Evolutionary conservation across 2,113 vertebrate genomes (phyloP).

Genomic region (Protomyctophum bolini): DNA sequence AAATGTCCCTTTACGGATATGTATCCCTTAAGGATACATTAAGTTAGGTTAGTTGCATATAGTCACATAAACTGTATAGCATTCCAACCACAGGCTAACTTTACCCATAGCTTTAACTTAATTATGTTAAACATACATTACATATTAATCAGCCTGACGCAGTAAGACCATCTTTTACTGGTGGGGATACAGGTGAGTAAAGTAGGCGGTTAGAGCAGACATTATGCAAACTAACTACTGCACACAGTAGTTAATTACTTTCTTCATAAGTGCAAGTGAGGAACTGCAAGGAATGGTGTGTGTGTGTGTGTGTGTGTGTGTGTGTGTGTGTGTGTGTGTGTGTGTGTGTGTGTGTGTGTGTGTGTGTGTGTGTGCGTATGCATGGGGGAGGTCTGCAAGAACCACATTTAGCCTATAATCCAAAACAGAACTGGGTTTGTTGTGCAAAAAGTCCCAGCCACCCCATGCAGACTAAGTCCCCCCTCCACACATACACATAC

Average conservation of each 20-base stretch:
- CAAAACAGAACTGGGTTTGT: conserved; percentile 65
- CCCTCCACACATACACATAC: conserved; percentile 1
- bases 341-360: conserved; percentile 10
- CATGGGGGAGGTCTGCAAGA: conserved; percentile 1
- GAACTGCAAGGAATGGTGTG: conserved; percentile 23
- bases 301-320: neutral
- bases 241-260: conserved; percentile 6
- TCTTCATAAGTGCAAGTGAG: conserved; percentile 28
- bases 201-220: neutral
- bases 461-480: conserved; percentile 53
- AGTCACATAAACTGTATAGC: no score
- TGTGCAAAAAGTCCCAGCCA: conserved; percentile 51
- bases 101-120: no score
- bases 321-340: neutral
- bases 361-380: neutral
- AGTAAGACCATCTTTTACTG: no score
- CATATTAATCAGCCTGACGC: no score
- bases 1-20: no score
- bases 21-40: no score
- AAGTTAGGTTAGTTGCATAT: no score
- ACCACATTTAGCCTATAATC: conserved; percentile 45
- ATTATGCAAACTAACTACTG: conserved; percentile 12
- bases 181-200: neutral
- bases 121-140: no score
- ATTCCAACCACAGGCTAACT: no score